Evolutionary conservation across 2,797 vertebrate genomes (phyloP).

Genomic region (Lophius americanus): DNA sequence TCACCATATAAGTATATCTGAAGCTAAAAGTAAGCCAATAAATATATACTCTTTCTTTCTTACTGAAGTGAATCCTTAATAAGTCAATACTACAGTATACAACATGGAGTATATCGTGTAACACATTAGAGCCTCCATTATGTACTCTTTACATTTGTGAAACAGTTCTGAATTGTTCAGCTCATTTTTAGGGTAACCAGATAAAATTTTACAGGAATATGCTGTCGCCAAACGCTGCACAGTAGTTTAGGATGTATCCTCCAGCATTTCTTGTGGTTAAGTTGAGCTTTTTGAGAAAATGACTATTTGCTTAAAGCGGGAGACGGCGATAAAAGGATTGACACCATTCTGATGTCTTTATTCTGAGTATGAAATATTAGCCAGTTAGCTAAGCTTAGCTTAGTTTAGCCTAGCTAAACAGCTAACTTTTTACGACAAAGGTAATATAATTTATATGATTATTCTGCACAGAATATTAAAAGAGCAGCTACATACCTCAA

Average conservation of each 20-base stretch:
- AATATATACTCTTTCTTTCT: constrained; percentile 23
- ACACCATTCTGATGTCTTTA: background rate
- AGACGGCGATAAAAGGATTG: background rate
- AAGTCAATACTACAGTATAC: constrained; percentile 49
- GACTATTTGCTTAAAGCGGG: no score
- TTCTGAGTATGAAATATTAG: background rate
- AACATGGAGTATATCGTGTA: constrained; percentile 56
- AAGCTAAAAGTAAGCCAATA: constrained; percentile 55
- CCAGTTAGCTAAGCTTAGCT: constrained; percentile 4
- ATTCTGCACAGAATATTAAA: no score
- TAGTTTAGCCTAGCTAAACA: no score
- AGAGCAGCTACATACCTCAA: no score
- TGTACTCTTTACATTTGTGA: background rate
- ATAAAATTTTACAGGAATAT: constrained; percentile 30
- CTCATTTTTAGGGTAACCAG: constrained; percentile 19
- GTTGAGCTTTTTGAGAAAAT: no score
- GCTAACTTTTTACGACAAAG: no score
- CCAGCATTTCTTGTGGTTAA: constrained; percentile 24
- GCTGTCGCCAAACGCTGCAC: constrained; percentile 6
- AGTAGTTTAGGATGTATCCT: constrained; percentile 17
- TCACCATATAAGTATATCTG: constrained; percentile 54
- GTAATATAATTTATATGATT: no score
- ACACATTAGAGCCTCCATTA: constrained; percentile 38
- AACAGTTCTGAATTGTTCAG: constrained; percentile 28
- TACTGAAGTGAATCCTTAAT: constrained; percentile 31